phyloP scores from a whole-genome alignment of 1,140 invertebrate species.

The Trachymyrmex septentrionalis region DNA sequence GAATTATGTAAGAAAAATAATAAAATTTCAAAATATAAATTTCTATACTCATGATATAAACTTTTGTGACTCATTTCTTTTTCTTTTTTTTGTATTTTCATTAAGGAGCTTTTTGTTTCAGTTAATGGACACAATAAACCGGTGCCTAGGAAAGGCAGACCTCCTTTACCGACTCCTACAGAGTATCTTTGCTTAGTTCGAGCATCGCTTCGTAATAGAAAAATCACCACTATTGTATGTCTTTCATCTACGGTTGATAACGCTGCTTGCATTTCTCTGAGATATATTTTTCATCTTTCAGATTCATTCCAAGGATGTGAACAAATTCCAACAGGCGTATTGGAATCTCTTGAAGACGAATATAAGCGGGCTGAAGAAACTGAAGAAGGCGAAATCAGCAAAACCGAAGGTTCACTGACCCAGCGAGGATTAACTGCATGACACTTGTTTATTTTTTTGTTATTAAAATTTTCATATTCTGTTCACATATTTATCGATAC shows the following conservation, averaged over 20 bases:
- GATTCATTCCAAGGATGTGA: constrained; percentile 93
- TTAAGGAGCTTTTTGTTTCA: constrained; percentile 76
- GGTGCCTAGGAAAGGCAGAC: constrained; percentile 88
- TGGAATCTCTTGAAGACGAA: constrained; percentile 94
- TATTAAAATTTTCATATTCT: constrained; percentile 61
- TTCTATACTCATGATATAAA: neutral
- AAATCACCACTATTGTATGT: constrained; percentile 92
- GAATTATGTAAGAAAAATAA: neutral
- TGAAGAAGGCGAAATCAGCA: constrained; percentile 92
- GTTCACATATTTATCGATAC: constrained; percentile 13
- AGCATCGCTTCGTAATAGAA: constrained; percentile 91
- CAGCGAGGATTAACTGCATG: neutral
- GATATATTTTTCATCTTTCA: constrained; percentile 80
- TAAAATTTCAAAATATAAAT: neutral
- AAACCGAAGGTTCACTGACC: constrained; percentile 90
- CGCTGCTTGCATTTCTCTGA: neutral
- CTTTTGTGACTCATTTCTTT: neutral
- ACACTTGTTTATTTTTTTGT: constrained; percentile 46
- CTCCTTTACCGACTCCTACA: constrained; percentile 87
- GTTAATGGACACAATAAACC: constrained; percentile 92
- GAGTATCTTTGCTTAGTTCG: constrained; percentile 92
- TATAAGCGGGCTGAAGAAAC: constrained; percentile 94
- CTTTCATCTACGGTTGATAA: neutral
- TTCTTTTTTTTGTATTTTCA: constrained; percentile 3
- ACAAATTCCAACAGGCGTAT: constrained; percentile 94